Conservation (phyloP, 2,888 invertebrate genomes). For the Drosophila prostipennis region DNA sequence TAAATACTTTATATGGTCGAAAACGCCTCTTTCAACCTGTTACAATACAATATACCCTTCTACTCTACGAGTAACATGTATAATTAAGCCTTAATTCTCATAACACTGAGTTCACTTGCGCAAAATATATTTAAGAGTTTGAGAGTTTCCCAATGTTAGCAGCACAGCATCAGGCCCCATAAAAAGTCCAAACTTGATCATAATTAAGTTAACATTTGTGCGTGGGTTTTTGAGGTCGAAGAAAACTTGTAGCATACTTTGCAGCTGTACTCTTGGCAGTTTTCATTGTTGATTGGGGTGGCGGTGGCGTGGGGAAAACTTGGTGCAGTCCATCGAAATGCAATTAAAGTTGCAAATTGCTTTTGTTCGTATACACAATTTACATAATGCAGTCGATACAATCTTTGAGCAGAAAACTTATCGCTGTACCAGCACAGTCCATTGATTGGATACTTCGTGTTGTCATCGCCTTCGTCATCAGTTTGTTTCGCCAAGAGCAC, state of each 20-base stretch:
- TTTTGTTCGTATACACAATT: constrained; percentile 49
- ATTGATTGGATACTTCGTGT: constrained; percentile 43
- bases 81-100: no score
- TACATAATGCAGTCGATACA: constrained; percentile 59
- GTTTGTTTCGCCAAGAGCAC: constrained; percentile 7
- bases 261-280: constrained; percentile 15
- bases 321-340: constrained; percentile 54
- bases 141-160: constrained; percentile 18
- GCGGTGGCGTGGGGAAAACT: constrained; percentile 24
- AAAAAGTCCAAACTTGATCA: constrained; percentile 11
- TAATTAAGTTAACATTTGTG: constrained; percentile 32
- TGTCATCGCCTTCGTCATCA: constrained; percentile 11
- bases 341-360: constrained; percentile 72
- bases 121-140: constrained; percentile 34
- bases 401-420: constrained; percentile 41
- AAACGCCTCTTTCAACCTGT: no score
- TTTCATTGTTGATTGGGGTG: constrained; percentile 6
- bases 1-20: no score
- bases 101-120: constrained; percentile 35
- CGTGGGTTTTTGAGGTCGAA: constrained; percentile 3
- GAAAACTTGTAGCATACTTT: constrained; percentile 30
- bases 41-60: no score
- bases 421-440: constrained; percentile 19
- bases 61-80: no score
- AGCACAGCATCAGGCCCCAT: constrained; percentile 4